These are phyloP conservation scores for Entomyzon cyanotis DNA, from an alignment of 2,113 vertebrate genomes.

Conservation along the genomic window DNA sequence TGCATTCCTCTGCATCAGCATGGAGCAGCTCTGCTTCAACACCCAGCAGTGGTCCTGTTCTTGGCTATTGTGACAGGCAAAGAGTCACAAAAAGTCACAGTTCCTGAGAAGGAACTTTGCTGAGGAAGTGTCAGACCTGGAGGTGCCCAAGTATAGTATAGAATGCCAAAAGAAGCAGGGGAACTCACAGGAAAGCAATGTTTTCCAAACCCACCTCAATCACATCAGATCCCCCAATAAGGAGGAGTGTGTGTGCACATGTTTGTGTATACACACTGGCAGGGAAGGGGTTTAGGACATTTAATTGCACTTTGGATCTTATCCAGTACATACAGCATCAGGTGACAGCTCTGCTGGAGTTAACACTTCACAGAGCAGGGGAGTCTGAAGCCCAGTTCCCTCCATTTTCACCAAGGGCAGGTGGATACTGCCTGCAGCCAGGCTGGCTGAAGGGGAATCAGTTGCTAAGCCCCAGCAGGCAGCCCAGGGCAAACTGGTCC, in stretches of 20 bases:
- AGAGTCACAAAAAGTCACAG: neutral
- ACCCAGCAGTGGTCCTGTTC: neutral
- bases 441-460: neutral
- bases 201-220: neutral
- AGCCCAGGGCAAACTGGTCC: neutral
- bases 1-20: neutral
- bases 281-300: neutral
- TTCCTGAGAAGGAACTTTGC: neutral
- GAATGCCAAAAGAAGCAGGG: neutral
- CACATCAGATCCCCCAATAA: neutral
- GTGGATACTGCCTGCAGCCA: neutral
- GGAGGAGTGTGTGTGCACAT: fast-evolving
- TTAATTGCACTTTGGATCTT: neutral
- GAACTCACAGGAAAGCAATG: neutral
- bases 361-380: neutral
- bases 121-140: neutral
- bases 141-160: neutral
- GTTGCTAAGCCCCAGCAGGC: fast-evolving
- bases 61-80: neutral
- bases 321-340: neutral
- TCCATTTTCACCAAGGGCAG: neutral
- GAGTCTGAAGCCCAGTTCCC: neutral
- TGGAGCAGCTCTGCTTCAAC: neutral
- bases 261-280: too few relatives aligned
- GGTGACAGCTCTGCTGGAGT: neutral